Base-by-base conservation (phyloP, 2,888 invertebrate genomes). In the Morpho achilles region DNA sequence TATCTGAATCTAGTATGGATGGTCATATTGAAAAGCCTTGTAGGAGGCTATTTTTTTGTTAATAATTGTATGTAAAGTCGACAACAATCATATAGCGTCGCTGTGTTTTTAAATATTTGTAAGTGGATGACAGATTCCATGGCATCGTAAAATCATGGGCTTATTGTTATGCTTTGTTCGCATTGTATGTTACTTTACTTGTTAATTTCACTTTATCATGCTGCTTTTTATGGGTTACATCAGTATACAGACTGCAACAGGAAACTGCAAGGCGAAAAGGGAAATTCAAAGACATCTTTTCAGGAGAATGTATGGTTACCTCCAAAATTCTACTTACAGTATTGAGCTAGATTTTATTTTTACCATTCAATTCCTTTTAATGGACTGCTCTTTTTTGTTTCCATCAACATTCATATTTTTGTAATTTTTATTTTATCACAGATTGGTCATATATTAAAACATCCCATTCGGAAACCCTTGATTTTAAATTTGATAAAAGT, bases 211-310 rank as follows among this genome's bases (percentile, higher is more conserved):
- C 84, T 88, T 88, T 88, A 85, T 84, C 87, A 91, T 92, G 93
- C 93, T 93, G 92, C 93, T 92, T 92, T 90, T 91, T 88, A 91
- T 90, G 91, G 91, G 85, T 91, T 90, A 91, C 92, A 91, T 92
- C 93, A 94, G 94, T 94, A 91, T 94, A 93, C 93, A 94, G 94
- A 91, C 93, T 93, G 91, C 94, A 94, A 88, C 94, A 94, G 90
- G 94, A 94, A 90, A 91, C 92, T 81, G 93, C 93, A 85, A 94
- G 94, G 93, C 94, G 94, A 93, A 95, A 95, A 92, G 94, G 94
- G 89, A 95, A 95, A 93, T 93, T 96, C 91, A 95, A 95, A 93
- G 95, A 95, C 92, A 94, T 95, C 92, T 95, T 95, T 92, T 94
- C 95, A 84, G 93, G 95, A 86, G 95, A 95, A 93, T 94, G 95